Base-by-base conservation (phyloP, 2,888 invertebrate species). In the Drosophila mayaguana region DNA sequence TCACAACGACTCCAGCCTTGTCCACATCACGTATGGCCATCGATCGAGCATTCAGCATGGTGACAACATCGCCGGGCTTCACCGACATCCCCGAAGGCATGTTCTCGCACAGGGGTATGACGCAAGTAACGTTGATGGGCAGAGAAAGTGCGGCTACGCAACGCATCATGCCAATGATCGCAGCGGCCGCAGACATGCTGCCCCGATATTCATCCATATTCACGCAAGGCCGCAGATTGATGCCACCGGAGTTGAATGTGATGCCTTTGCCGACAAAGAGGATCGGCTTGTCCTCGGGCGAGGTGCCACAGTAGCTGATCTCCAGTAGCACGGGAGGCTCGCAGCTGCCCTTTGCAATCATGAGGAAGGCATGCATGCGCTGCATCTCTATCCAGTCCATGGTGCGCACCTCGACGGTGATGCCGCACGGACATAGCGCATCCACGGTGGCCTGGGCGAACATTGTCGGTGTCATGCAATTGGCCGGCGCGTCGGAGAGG, bases 1-100 rank as follows among this genome's bases (percentile, higher is more conserved):
- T 93, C 11, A 96, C 94, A 8, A 97, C 94, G n/a, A 97, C 94
- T 0, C 97, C 97, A 72, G 97, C 97, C 42, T 96, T 95, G 81
- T 96, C 96, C 1, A 92, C 94, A 93, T 92, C 95, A 1, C 92
- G 85, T 14, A 93, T 85, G 2, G 92, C 91, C 73, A 93, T 72
- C 89, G 95, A 92, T 62, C 94, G 74, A 3, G 95, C 94, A 90
- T 94, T 95, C 78, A 94, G 83, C 53, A 93, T 80, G 8, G 92
- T 92, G 12, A 93, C 90, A 0, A 93, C 92, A 75, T 93, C 93
- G 0, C 93, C 93, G 0, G 95, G 94, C 48, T 93, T 94, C 28
- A 94, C 94, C 0, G 93, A 92, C 93, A 94, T 94, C 43, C 95
- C 95, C 1, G 95, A 95, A 8, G 95, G 93, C 86, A 93, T 93